Conservation (phyloP, 2,888 invertebrate genomes). For the Alloscopus bannaensis region DNA sequence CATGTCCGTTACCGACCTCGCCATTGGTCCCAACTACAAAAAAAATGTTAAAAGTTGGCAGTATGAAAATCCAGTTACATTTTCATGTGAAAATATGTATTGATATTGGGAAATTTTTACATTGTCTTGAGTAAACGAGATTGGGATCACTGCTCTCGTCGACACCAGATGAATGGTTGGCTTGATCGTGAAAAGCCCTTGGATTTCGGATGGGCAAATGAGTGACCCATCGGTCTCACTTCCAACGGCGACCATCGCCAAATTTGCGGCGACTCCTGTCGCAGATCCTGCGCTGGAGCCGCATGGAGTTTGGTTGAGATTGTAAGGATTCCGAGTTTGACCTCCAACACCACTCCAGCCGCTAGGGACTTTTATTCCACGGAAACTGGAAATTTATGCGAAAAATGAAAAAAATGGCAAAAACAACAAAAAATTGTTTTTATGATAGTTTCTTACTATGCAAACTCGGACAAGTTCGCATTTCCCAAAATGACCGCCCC, state of each 20-base stretch:
- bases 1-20: constrained; percentile 49
- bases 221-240: constrained; percentile 63
- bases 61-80: background rate
- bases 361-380: constrained; percentile 44
- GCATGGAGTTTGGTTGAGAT: constrained; percentile 36
- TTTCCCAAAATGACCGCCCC: constrained; percentile 66
- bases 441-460: constrained; percentile 45
- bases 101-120: constrained; percentile 32
- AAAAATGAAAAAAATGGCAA: background rate
- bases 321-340: constrained; percentile 53
- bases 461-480: constrained; percentile 60
- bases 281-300: constrained; percentile 61
- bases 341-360: constrained; percentile 67
- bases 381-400: constrained; percentile 53
- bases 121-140: constrained; percentile 61
- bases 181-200: constrained; percentile 50
- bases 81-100: background rate
- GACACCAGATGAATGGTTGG: constrained; percentile 44
- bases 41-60: background rate
- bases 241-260: constrained; percentile 58
- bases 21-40: constrained; percentile 61
- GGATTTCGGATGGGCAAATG: constrained; percentile 42
- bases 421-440: constrained; percentile 4
- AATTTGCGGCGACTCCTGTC: constrained; percentile 52
- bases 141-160: constrained; percentile 55